A percentile compares a stretch with the other conserved stretches of the same genome.
These are phyloP conservation scores for Aethes cnicana DNA, from an alignment of 2,888 invertebrate genomes.

Conservation along the genomic window DNA sequence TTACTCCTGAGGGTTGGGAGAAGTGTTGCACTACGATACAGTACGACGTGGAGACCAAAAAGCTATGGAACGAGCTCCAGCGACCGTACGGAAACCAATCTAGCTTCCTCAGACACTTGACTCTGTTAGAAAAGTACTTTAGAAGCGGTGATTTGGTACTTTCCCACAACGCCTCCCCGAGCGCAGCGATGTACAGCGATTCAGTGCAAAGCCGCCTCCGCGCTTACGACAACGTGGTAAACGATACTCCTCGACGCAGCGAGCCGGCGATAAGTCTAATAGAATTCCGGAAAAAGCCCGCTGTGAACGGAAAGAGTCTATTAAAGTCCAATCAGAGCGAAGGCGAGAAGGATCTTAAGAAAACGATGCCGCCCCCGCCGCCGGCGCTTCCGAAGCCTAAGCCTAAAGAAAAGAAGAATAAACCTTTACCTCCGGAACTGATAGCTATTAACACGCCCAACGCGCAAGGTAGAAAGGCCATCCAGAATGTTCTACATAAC, in stretches of 20 bases:
- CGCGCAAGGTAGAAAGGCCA: slow-evolving; percentile 68
- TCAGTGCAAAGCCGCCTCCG: slow-evolving; percentile 90
- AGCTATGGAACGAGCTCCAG: slow-evolving; percentile 90
- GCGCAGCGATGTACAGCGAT: slow-evolving; percentile 89
- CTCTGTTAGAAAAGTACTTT: slow-evolving; percentile 91
- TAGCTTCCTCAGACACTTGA: slow-evolving; percentile 90
- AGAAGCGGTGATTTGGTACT: slow-evolving; percentile 89
- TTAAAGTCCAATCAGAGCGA: slow-evolving; percentile 65
- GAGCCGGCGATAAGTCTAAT: slow-evolving; percentile 65
- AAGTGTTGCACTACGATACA: slow-evolving; percentile 90
- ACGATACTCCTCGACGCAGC: slow-evolving; percentile 54
- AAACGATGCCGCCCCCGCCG: slow-evolving; percentile 64
- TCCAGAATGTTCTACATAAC: slow-evolving; percentile 74
- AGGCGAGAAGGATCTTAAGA: slow-evolving; percentile 56
- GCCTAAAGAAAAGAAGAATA: slow-evolving; percentile 58
- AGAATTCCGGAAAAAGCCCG: slow-evolving; percentile 72
- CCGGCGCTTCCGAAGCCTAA: slow-evolving; percentile 55
- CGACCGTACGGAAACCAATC: slow-evolving; percentile 94
- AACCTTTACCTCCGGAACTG: slow-evolving; percentile 80
- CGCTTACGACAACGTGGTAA: slow-evolving; percentile 86
- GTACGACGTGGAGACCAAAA: slow-evolving; percentile 91
- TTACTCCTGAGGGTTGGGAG: slow-evolving; percentile 93
- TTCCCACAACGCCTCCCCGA: slow-evolving; percentile 87
- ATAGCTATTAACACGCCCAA: slow-evolving; percentile 82
- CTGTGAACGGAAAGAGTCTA: slow-evolving; percentile 71